Evolutionary conservation across 2,113 vertebrate species (phyloP).

Genomic region (Falco punctatus): DNA sequence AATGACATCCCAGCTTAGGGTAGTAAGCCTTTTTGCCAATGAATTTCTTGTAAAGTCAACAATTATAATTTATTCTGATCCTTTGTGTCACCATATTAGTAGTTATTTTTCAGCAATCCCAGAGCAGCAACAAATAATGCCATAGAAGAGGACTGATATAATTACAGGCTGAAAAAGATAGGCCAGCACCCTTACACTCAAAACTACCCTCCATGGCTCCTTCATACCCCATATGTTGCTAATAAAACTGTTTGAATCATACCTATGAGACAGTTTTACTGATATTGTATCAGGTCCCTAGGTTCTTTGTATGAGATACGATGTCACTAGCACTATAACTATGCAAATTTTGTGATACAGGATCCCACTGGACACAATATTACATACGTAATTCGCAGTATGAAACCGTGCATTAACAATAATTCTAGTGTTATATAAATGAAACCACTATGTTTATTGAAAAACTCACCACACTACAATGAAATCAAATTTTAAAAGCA

Average conservation of each 20-base stretch:
- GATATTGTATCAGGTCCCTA: slow-evolving; percentile 65
- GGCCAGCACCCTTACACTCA: slow-evolving; percentile 71
- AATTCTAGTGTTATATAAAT: slow-evolving; percentile 46
- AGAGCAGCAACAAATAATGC: slow-evolving; percentile 75
- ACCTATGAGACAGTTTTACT: slow-evolving; percentile 78
- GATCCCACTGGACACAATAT: slow-evolving; percentile 59
- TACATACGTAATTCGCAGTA: slow-evolving; percentile 18
- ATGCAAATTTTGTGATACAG: slow-evolving; percentile 65
- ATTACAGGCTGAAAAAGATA: slow-evolving; percentile 73
- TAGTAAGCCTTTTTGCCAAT: slow-evolving; percentile 63
- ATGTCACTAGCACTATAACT: slow-evolving; percentile 65
- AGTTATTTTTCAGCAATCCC: slow-evolving; percentile 74
- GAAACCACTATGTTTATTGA: slow-evolving; percentile 50
- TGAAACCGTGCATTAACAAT: slow-evolving; percentile 45
- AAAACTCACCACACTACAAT: slow-evolving; percentile 17
- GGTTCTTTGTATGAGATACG: slow-evolving; percentile 66
- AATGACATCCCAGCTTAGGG: neutral
- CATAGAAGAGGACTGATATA: slow-evolving; percentile 67
- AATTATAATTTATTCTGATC: slow-evolving; percentile 74
- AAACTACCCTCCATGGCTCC: slow-evolving; percentile 74
- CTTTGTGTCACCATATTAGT: slow-evolving; percentile 69
- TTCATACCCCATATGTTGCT: slow-evolving; percentile 76
- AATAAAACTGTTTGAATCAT: slow-evolving; percentile 79
- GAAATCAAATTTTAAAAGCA: slow-evolving; percentile 57
- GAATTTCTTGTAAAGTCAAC: slow-evolving; percentile 68